Percentiles rank a stretch among this genome's conserved stretches.
These are phyloP conservation scores for Amiota minor DNA, from an alignment of 2,888 invertebrate genomes.

Conservation along the genomic window DNA sequence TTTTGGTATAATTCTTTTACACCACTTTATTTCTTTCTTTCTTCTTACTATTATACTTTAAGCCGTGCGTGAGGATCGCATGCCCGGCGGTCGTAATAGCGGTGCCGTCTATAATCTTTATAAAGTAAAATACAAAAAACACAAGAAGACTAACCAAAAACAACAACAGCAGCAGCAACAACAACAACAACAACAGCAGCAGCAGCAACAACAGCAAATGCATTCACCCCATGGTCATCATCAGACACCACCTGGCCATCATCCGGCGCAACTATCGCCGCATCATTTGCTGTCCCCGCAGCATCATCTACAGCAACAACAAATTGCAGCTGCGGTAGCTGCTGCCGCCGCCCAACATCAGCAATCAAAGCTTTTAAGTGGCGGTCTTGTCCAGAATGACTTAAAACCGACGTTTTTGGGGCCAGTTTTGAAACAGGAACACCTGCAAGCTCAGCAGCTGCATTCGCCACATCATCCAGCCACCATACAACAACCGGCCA, in stretches of 20 bases:
- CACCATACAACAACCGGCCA: constrained; percentile 62
- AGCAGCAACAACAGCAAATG: constrained; percentile 66
- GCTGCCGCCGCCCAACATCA: constrained; percentile 69
- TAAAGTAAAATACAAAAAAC: constrained; percentile 99
- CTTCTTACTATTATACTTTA: background rate
- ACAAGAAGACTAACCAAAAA: constrained; percentile 86
- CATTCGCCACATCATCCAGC: constrained; percentile 60
- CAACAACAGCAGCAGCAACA: constrained; percentile 74
- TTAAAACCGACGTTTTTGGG: constrained; percentile 69
- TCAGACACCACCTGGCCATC: constrained; percentile 51
- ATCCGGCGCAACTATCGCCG: constrained; percentile 68
- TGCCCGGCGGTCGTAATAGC: constrained; percentile 99
- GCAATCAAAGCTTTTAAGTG: constrained; percentile 61
- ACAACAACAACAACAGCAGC: constrained; percentile 71
- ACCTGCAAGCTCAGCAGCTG: constrained; percentile 66
- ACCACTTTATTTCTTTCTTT: background rate
- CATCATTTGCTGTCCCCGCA: constrained; percentile 66
- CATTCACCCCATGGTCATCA: constrained; percentile 70
- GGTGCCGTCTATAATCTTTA: constrained; percentile 99
- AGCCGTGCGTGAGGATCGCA: constrained; percentile 99
- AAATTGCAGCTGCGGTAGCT: constrained; percentile 66
- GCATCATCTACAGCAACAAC: constrained; percentile 61
- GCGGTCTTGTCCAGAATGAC: constrained; percentile 48
- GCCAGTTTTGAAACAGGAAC: constrained; percentile 66
- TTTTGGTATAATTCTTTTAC: background rate